phyloP scores from a whole-genome alignment of 2,797 vertebrate genomes.

The Rhincodon typus region DNA sequence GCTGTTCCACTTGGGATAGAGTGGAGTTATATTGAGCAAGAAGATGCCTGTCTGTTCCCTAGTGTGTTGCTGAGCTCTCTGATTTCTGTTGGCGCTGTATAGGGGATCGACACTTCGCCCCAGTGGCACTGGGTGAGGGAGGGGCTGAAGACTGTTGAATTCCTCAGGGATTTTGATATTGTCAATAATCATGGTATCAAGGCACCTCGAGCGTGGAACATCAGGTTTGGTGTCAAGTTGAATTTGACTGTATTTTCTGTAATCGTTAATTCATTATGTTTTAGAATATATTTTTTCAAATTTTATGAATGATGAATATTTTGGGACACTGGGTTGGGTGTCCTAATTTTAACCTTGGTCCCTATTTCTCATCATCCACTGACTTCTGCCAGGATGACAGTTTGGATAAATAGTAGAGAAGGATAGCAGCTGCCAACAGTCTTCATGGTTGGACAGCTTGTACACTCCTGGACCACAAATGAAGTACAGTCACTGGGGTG shows the following conservation, averaged over 20 bases:
- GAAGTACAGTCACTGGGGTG: not conserved
- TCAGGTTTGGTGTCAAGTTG: too few species aligned
- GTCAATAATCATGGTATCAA: too few species aligned
- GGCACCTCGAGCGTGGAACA: too few species aligned
- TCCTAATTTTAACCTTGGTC: not conserved
- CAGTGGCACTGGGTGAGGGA: not conserved
- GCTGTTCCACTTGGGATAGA: not conserved
- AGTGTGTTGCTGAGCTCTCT: not conserved
- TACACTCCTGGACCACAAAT: not conserved
- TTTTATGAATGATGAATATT: too few species aligned
- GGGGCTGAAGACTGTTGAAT: too few species aligned
- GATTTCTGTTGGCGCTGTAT: not conserved
- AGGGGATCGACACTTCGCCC: not conserved
- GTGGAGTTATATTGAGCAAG: not conserved
- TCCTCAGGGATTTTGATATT: too few species aligned
- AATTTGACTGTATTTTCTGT: too few species aligned
- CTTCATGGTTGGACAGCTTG: not conserved
- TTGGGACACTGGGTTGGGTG: too few species aligned
- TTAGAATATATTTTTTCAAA: too few species aligned
- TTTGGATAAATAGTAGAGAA: too few species aligned
- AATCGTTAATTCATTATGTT: too few species aligned
- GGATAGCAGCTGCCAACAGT: not conserved
- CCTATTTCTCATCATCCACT: not conserved
- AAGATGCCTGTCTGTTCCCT: not conserved
- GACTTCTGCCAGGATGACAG: not conserved